These are phyloP conservation scores for Astropecten irregularis DNA, from an alignment of 53 echinoderm and acorn worm genomes.

Conservation along the genomic window DNA sequence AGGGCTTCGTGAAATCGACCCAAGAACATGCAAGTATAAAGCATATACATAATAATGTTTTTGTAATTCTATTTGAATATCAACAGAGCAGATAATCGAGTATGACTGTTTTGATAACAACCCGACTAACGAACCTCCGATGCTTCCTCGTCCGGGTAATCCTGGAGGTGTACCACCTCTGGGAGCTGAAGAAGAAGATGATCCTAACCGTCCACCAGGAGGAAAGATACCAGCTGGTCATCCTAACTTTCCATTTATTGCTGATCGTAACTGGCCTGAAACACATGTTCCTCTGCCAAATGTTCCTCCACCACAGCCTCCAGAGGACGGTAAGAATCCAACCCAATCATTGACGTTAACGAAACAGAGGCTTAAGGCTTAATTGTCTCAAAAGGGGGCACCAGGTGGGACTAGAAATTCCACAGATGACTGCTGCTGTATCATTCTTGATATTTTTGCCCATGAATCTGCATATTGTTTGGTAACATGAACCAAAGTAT, in stretches of 20 bases:
- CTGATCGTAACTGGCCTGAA: conserved; percentile 35
- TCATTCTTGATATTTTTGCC: too few species aligned
- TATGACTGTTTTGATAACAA: conserved; percentile 52
- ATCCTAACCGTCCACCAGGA: conserved; percentile 42
- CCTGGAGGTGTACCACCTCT: background rate
- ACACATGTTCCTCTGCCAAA: conserved; percentile 46
- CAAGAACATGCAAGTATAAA: too few species aligned
- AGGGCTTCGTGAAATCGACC: too few species aligned
- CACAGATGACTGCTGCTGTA: too few species aligned
- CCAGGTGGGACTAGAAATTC: too few species aligned
- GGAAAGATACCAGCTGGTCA: conserved; percentile 49
- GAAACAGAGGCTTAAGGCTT: too few species aligned
- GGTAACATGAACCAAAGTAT: too few species aligned
- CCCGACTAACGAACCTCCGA: background rate
- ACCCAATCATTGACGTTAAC: too few species aligned
- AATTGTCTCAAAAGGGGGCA: too few species aligned
- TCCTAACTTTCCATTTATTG: conserved; percentile 46
- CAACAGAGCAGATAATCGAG: conserved; percentile 44
- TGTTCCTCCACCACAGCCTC: background rate
- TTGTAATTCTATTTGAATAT: too few species aligned
- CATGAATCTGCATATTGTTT: too few species aligned
- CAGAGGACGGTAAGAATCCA: background rate
- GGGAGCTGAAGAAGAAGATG: background rate
- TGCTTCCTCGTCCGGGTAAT: background rate
- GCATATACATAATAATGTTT: too few species aligned